A percentile compares a stretch with the other conserved stretches of the same genome.
phyloP scores from a whole-genome alignment of 2,797 vertebrate species.

The Staurois parvus region DNA sequence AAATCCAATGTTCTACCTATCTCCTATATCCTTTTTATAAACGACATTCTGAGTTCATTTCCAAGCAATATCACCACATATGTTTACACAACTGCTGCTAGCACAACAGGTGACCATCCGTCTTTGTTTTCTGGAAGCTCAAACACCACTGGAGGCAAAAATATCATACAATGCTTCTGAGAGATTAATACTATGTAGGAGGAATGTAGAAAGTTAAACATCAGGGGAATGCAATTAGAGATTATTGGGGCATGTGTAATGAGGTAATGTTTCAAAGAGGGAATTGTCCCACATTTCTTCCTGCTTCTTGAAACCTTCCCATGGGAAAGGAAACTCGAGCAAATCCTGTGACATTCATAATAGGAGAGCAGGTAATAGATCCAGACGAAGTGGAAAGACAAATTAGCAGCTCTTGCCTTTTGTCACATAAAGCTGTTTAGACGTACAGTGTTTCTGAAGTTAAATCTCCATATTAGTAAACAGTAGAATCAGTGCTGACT shows the following conservation, averaged over 20 bases:
- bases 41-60: not conserved
- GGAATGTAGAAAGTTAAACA: conserved; percentile 31
- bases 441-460: not conserved
- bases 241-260: conserved; percentile 58
- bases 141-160: conserved; percentile 13
- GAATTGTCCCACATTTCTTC: conserved; percentile 49
- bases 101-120: conserved; percentile 35
- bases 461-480: not conserved
- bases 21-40: not conserved
- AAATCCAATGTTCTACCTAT: not conserved
- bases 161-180: conserved; percentile 40
- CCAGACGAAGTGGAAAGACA: conserved; percentile 26
- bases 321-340: conserved; percentile 56
- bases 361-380: conserved; percentile 37
- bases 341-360: conserved; percentile 42
- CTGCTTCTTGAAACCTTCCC: conserved; percentile 58
- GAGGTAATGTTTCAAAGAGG: conserved; percentile 60
- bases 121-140: conserved; percentile 35
- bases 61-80: not conserved
- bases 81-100: conserved; percentile 22
- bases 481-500: not conserved
- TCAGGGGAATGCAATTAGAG: conserved; percentile 55
- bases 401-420: conserved; percentile 41
- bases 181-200: conserved; percentile 39
- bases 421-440: conserved; percentile 33